phyloP scores from a whole-genome alignment of 37 sponge, comb jelly and placozoan genomes.

The Amphimedon queenslandica region DNA sequence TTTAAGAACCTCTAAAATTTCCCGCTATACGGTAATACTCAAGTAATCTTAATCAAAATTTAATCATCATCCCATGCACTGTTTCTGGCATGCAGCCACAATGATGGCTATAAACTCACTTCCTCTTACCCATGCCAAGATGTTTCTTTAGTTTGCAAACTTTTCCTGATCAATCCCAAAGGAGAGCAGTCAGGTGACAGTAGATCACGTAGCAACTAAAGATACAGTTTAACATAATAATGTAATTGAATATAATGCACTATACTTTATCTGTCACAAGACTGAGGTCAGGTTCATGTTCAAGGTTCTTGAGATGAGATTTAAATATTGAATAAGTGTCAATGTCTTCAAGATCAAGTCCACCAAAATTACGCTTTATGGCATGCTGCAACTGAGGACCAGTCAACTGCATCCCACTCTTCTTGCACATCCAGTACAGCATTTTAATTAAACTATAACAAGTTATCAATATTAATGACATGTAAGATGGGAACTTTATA shows the following conservation, averaged over 20 bases:
- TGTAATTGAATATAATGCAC: no score
- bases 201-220: not conserved
- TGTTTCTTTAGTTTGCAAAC: conserved; percentile 57
- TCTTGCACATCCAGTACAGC: conserved; percentile 78
- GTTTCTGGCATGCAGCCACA: no score
- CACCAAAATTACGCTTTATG: conserved; percentile 86
- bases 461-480: no score
- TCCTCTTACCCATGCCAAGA: conserved; percentile 69
- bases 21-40: no score
- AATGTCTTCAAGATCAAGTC: conserved; percentile 29
- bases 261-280: conserved; percentile 12
- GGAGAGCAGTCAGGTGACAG: conserved; percentile 59
- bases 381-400: conserved; percentile 77
- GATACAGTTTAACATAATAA: not conserved
- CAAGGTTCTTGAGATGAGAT: not conserved
- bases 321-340: conserved; percentile 30
- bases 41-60: not conserved
- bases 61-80: not conserved
- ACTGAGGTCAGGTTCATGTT: not conserved
- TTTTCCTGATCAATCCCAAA: conserved; percentile 71
- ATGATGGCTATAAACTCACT: no score
- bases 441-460: conserved; percentile 83
- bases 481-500: no score
- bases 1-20: no score
- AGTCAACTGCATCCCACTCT: conserved; percentile 16